Evolutionary conservation across 2,888 invertebrate species (phyloP).

Genomic region (Papilio demoleus): DNA sequence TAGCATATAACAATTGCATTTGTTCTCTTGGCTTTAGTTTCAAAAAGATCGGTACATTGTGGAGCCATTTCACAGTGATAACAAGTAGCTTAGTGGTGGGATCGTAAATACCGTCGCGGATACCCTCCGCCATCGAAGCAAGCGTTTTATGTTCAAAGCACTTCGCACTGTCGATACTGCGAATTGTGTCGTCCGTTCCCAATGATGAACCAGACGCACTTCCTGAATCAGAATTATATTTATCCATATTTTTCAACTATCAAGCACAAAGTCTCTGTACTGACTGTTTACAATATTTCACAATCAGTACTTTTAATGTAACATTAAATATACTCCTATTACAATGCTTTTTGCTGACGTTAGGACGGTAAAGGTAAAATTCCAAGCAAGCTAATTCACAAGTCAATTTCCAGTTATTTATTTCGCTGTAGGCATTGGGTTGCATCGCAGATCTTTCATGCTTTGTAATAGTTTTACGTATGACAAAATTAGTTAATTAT

Average conservation of each 20-base stretch:
- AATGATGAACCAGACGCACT: conserved; percentile 26
- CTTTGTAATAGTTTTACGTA: too few species aligned
- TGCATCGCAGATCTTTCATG: too few species aligned
- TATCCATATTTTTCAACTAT: conserved; percentile 44
- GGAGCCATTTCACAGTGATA: conserved; percentile 91
- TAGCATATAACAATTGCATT: conserved; percentile 88
- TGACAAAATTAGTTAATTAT: too few species aligned
- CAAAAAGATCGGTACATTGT: conserved; percentile 89
- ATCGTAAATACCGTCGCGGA: conserved; percentile 82
- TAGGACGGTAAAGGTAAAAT: not conserved
- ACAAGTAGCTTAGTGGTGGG: conserved; percentile 90
- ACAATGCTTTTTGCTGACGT: not conserved
- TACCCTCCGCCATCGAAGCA: conserved; percentile 61
- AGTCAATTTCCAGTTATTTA: too few species aligned
- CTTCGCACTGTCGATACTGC: conserved; percentile 50
- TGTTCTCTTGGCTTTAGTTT: conserved; percentile 87
- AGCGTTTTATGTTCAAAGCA: conserved; percentile 46
- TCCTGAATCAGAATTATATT: conserved; percentile 33
- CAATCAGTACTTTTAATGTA: not conserved
- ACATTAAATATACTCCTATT: not conserved
- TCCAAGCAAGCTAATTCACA: too few species aligned
- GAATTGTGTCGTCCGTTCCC: conserved; percentile 49
- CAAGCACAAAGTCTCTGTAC: not conserved
- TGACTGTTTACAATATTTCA: not conserved
- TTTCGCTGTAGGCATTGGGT: too few species aligned